Percentiles rank a stretch among this genome's conserved stretches.
These are phyloP conservation scores for Theocolax elegans DNA, from an alignment of 1,140 invertebrate species.

Conservation along the genomic window DNA sequence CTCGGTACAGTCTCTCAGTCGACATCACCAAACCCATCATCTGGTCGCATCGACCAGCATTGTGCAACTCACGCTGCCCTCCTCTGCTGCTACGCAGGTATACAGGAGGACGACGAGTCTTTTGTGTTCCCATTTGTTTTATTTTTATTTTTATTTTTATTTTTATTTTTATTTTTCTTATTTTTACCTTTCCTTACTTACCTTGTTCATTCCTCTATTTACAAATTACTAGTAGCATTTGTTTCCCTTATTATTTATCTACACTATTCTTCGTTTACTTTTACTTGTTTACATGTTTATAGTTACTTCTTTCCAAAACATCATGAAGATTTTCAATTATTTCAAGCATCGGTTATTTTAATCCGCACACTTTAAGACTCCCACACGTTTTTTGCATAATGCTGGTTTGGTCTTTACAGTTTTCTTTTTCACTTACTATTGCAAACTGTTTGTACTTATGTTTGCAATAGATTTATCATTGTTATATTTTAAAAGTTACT, in stretches of 20 bases:
- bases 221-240: no score
- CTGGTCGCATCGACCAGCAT: constrained; percentile 80
- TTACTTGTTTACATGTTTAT: no score
- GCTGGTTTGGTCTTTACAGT: constrained; percentile 54
- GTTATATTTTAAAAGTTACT: no score
- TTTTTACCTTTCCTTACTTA: no score
- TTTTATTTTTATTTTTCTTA: constrained; percentile 18
- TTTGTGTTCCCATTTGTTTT: constrained; percentile 59
- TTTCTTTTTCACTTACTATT: not conserved
- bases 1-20: constrained; percentile 70
- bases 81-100: constrained; percentile 77
- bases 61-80: constrained; percentile 82
- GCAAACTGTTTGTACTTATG: no score
- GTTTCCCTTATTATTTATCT: no score
- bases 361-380: not conserved
- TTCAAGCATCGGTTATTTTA: no score
- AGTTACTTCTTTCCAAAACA: no score
- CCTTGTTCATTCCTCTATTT: no score
- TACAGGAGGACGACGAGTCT: constrained; percentile 51
- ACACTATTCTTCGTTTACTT: no score
- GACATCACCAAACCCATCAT: constrained; percentile 58
- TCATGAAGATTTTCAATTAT: no score
- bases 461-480: no score
- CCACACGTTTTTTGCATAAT: constrained; percentile 60
- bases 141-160: constrained; percentile 6